phyloP scores from a whole-genome alignment of 2,797 vertebrate genomes.

The Petrocephalus sullivani region DNA sequence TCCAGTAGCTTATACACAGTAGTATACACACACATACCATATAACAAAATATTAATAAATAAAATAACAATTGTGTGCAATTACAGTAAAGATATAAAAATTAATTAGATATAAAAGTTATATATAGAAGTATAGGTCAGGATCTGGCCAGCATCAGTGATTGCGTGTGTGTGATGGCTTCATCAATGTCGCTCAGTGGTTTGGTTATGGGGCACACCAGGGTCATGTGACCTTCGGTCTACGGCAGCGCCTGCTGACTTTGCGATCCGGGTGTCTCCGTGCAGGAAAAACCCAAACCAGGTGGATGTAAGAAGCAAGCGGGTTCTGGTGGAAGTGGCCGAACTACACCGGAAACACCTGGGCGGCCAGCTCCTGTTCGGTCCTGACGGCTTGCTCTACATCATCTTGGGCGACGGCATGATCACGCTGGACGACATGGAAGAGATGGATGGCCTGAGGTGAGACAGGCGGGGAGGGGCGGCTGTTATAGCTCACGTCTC shows the following conservation, averaged over 20 bases:
- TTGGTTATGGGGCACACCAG: neutral
- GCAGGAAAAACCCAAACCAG: slow-evolving; percentile 93
- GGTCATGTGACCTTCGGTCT: neutral
- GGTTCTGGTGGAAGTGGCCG: slow-evolving; percentile 91
- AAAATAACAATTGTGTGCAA: too few species aligned
- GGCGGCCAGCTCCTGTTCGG: slow-evolving; percentile 91
- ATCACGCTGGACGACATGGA: slow-evolving; percentile 99
- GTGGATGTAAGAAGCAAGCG: slow-evolving; percentile 82
- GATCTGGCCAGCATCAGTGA: neutral
- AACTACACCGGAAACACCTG: slow-evolving; percentile 91
- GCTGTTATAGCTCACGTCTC: neutral
- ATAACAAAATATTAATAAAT: too few species aligned
- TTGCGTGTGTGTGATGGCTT: neutral
- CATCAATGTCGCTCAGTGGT: neutral
- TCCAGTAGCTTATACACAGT: too few species aligned
- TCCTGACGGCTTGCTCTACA: slow-evolving; percentile 85
- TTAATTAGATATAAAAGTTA: too few species aligned
- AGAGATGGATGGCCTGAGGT: slow-evolving; percentile 99
- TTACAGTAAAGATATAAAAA: too few species aligned
- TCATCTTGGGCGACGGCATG: slow-evolving; percentile 97
- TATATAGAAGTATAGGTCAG: neutral
- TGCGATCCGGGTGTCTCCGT: neutral
- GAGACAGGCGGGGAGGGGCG: slow-evolving; percentile 28
- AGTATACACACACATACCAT: too few species aligned
- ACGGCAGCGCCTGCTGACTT: neutral